A percentile compares a stretch with the other conserved stretches of the same genome.
These are phyloP conservation scores for Thera britannica DNA, from an alignment of 2,888 invertebrate species.

Conservation along the genomic window DNA sequence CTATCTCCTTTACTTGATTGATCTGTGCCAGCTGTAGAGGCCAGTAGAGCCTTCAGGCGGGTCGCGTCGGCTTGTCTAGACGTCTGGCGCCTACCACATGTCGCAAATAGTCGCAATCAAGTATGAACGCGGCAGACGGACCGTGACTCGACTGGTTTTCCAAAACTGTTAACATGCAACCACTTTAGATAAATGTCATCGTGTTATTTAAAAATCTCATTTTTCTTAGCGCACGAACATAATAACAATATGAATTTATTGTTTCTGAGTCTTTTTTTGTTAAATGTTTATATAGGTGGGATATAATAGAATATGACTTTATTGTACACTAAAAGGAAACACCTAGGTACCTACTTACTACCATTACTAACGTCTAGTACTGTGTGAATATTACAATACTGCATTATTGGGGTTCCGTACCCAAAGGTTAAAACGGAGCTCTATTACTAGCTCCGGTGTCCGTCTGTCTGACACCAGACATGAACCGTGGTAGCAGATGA, in stretches of 20 bases:
- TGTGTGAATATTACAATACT: no score
- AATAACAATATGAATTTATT: not conserved
- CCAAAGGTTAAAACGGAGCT: no score
- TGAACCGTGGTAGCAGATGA: no score
- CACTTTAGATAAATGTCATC: slow-evolving; percentile 38
- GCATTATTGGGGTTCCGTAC: no score
- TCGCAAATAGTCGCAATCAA: slow-evolving; percentile 39
- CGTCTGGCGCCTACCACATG: slow-evolving; percentile 66
- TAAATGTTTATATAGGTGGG: no score
- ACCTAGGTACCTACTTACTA: no score
- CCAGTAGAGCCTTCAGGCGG: slow-evolving; percentile 69
- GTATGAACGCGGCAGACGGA: slow-evolving; percentile 26
- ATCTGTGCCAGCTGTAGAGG: slow-evolving; percentile 56
- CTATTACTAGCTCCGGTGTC: no score
- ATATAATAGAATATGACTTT: no score
- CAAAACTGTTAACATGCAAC: slow-evolving; percentile 22
- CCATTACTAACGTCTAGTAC: no score
- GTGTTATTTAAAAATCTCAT: slow-evolving; percentile 30
- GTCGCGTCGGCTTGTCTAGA: slow-evolving; percentile 71
- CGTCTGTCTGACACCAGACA: no score
- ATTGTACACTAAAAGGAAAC: no score
- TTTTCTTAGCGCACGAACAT: slow-evolving; percentile 10
- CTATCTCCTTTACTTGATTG: not conserved
- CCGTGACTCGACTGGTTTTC: slow-evolving; percentile 33
- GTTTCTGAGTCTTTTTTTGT: no score